Conservation (phyloP, 2,797 vertebrate species). For the Falco berigora region DNA sequence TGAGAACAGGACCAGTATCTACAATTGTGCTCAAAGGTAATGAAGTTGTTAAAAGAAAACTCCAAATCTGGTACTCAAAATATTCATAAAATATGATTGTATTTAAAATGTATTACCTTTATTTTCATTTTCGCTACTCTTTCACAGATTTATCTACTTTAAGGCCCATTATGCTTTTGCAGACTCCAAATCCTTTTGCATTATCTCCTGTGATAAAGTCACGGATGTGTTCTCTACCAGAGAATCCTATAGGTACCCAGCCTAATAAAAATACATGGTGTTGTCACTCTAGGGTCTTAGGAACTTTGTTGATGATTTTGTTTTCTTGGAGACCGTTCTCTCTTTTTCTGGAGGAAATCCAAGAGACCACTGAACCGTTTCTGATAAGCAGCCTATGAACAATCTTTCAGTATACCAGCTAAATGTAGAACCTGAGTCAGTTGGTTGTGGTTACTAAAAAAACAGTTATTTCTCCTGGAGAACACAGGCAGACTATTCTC, state of each 20-base stretch:
- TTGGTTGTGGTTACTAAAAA: conserved; percentile 51
- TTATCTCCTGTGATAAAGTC: not conserved
- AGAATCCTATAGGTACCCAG: not conserved
- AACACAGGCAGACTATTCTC: not conserved
- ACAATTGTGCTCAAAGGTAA: not conserved
- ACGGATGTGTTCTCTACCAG: not conserved
- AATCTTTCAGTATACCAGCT: conserved; percentile 15
- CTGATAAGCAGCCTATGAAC: conserved; percentile 30
- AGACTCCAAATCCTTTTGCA: not conserved
- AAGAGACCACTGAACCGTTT: not conserved
- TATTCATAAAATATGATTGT: not conserved
- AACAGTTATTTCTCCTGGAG: conserved; percentile 18
- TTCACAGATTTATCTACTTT: not conserved
- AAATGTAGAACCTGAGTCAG: conserved; percentile 56
- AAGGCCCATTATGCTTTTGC: not conserved
- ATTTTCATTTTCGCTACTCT: not conserved
- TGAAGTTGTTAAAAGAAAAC: not conserved
- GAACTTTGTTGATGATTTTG: conserved; percentile 53
- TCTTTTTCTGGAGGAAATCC: conserved; percentile 10
- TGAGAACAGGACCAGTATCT: not conserved
- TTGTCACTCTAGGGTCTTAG: conserved; percentile 21
- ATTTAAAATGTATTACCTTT: not conserved
- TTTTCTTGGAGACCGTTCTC: conserved; percentile 60
- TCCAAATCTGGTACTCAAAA: not conserved
- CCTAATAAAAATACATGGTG: conserved; percentile 48